These are phyloP conservation scores for Varanus komodoensis DNA, from an alignment of 2,113 vertebrate species.

Conservation along the genomic window DNA sequence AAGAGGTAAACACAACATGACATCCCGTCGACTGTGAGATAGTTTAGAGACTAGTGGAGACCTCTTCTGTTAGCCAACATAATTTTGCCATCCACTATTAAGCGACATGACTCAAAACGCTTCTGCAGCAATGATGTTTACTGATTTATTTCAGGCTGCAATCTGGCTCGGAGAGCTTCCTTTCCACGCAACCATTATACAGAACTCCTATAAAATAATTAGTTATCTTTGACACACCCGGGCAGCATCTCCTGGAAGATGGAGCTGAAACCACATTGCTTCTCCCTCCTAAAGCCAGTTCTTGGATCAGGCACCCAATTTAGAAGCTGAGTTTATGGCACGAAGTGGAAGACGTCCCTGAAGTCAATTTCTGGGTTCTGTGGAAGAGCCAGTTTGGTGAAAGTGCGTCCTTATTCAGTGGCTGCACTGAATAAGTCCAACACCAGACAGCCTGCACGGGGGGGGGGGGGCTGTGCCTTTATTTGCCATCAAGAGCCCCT, in stretches of 20 bases:
- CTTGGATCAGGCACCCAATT: not conserved
- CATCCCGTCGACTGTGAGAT: slow-evolving; percentile 20
- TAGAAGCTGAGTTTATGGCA: not conserved
- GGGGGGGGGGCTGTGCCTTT: not conserved
- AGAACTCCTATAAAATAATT: not conserved
- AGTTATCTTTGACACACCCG: not conserved
- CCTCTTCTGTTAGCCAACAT: slow-evolving; percentile 42
- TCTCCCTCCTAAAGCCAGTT: not conserved
- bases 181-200: not conserved
- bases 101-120: slow-evolving; percentile 12
- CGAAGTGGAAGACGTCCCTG: not conserved
- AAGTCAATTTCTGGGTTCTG: not conserved
- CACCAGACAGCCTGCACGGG: not conserved
- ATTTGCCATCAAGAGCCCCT: not conserved
- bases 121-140: not conserved
- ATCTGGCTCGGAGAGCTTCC: not conserved
- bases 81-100: slow-evolving; percentile 34
- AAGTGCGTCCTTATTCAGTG: not conserved
- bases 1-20: slow-evolving; percentile 49
- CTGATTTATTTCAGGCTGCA: not conserved
- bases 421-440: no score
- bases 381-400: not conserved
- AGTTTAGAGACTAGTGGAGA: slow-evolving; percentile 13
- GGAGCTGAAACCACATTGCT: not conserved
- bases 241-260: not conserved